phyloP scores from a whole-genome alignment of 1,140 invertebrate species.

The Hypothenemus hampei region DNA sequence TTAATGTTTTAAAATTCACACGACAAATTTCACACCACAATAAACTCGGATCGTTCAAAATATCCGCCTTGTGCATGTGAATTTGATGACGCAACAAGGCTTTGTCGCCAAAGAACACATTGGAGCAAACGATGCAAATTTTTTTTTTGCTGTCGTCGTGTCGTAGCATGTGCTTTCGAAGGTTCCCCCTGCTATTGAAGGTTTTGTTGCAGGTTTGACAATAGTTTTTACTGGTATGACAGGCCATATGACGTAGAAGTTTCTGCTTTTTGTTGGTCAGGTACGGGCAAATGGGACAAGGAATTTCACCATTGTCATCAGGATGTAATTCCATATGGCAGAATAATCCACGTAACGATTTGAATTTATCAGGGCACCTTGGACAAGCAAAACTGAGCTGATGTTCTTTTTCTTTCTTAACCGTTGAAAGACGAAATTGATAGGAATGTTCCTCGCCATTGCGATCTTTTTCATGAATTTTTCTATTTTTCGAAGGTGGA shows the following conservation, averaged over 20 bases:
- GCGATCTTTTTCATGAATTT: slow-evolving; percentile 21
- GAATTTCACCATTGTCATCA: slow-evolving; percentile 14
- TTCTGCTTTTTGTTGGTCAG: slow-evolving; percentile 17
- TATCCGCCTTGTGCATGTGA: slow-evolving; percentile 34
- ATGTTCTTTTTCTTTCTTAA: slow-evolving; percentile 30
- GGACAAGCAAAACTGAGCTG: slow-evolving; percentile 21
- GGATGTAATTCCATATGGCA: slow-evolving; percentile 26
- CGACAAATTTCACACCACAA: slow-evolving; percentile 42
- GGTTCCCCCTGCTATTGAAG: slow-evolving; percentile 43
- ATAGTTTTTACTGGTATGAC: slow-evolving; percentile 38
- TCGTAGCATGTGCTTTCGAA: slow-evolving; percentile 50
- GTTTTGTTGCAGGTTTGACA: slow-evolving; percentile 44
- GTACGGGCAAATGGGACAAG: slow-evolving; percentile 32
- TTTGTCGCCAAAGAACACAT: slow-evolving; percentile 9
- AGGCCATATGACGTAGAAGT: slow-evolving; percentile 28
- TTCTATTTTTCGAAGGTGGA: slow-evolving; percentile 13
- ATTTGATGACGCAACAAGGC: slow-evolving; percentile 15
- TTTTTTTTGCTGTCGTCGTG: slow-evolving; percentile 43
- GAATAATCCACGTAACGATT: slow-evolving; percentile 20
- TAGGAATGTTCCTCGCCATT: slow-evolving; percentile 17
- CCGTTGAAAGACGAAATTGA: slow-evolving; percentile 16
- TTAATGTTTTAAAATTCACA: slow-evolving; percentile 34
- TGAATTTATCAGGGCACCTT: slow-evolving; percentile 23
- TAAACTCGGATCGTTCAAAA: slow-evolving; percentile 39
- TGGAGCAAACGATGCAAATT: slow-evolving; percentile 12